Percentiles rank a stretch among this genome's conserved stretches.
Evolutionary conservation across 2,797 vertebrate species (phyloP).

Genomic region (Dromococcyx pavoninus): DNA sequence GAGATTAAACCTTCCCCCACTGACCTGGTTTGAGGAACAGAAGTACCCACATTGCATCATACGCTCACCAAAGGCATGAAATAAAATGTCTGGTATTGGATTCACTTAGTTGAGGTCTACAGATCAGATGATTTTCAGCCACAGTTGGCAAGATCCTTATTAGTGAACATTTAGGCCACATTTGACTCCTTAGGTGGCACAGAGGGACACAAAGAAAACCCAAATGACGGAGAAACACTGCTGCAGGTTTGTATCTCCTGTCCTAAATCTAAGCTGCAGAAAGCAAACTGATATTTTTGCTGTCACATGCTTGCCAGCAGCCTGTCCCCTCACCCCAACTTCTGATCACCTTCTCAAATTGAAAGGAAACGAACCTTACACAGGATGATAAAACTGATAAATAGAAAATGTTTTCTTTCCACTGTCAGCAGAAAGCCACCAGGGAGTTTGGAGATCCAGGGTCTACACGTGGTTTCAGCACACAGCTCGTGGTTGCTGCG

Average conservation of each 20-base stretch:
- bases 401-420: background rate
- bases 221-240: background rate
- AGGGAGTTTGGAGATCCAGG: background rate
- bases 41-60: background rate
- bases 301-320: background rate
- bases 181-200: background rate
- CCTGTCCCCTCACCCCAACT: background rate
- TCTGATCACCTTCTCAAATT: background rate
- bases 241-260: background rate
- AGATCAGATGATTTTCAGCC: background rate
- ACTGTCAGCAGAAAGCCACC: background rate
- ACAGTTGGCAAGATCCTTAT: background rate
- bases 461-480: background rate
- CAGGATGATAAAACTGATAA: conserved; percentile 33
- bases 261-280: background rate
- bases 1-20: background rate
- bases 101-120: background rate
- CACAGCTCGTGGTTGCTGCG: background rate
- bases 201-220: background rate
- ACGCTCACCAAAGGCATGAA: accelerated
- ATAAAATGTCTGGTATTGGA: background rate
- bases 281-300: background rate
- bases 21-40: background rate
- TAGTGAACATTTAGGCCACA: background rate
- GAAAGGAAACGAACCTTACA: background rate